phyloP scores from a whole-genome alignment of 2,113 vertebrate species.

The Cyanistes caeruleus region DNA sequence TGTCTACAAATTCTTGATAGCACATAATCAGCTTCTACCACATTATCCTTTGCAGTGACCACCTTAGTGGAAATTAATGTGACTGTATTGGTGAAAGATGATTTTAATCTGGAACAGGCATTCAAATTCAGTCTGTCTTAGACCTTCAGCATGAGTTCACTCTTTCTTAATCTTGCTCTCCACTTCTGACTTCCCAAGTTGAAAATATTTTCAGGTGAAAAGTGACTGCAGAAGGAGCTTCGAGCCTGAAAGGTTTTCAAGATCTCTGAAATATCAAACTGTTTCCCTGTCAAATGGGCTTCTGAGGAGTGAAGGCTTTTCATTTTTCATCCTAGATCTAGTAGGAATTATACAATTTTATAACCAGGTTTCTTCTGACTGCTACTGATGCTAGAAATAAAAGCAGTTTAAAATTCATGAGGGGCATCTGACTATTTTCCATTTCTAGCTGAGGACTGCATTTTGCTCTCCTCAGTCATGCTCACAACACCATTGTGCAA shows the following conservation, averaged over 20 bases:
- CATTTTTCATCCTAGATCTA: not conserved
- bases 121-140: not conserved
- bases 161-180: not conserved
- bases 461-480: not conserved
- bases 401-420: conserved; percentile 47
- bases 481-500: not conserved
- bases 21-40: not conserved
- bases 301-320: not conserved
- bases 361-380: not conserved
- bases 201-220: not conserved
- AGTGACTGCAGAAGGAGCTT: not conserved
- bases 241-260: not conserved
- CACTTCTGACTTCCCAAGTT: not conserved
- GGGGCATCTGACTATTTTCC: not conserved
- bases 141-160: not conserved
- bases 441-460: not conserved
- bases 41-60: not conserved
- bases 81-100: not conserved
- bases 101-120: not conserved
- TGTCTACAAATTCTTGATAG: not conserved
- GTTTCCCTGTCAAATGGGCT: not conserved
- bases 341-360: not conserved
- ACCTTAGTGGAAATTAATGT: not conserved
- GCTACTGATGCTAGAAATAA: conserved; percentile 25
- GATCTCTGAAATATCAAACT: not conserved